Percentiles rank a stretch among this genome's conserved stretches.
Evolutionary conservation across 2,113 vertebrate species (phyloP).

Genomic region (Cervus canadensis): DNA sequence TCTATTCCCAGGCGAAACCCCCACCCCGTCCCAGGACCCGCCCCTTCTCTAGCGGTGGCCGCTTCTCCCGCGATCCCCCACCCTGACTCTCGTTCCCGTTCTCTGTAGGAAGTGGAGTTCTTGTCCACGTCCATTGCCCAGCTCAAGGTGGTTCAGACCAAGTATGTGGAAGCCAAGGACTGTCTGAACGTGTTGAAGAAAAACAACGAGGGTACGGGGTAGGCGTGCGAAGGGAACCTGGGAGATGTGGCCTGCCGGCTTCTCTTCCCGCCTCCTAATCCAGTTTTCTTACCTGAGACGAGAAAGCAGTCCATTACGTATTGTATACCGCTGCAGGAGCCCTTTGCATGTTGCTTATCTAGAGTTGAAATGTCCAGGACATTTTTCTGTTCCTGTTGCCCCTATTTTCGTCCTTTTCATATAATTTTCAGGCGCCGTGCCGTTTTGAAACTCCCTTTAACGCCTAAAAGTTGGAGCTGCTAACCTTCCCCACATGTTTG

Average conservation of each 20-base stretch:
- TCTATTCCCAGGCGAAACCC: background rate
- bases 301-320: background rate
- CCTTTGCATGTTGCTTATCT: background rate
- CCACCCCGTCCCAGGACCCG: background rate
- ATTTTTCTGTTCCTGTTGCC: background rate
- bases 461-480: background rate
- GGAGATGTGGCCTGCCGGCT: background rate
- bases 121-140: slow-evolving; percentile 93
- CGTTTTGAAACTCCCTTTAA: background rate
- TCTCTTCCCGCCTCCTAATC: background rate
- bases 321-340: background rate
- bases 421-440: background rate
- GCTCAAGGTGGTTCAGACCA: slow-evolving; percentile 93
- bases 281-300: background rate
- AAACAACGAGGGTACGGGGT: slow-evolving; percentile 86
- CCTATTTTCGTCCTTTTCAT: background rate
- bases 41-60: background rate
- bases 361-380: background rate
- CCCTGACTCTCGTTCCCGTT: background rate
- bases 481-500: slow-evolving; percentile 8
- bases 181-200: slow-evolving; percentile 89
- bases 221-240: background rate
- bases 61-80: fast-evolving
- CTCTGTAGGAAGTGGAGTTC: slow-evolving; percentile 91
- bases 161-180: slow-evolving; percentile 95